Evolutionary conservation across 2,888 invertebrate species (phyloP).

Genomic region (Orthosia incerta): DNA sequence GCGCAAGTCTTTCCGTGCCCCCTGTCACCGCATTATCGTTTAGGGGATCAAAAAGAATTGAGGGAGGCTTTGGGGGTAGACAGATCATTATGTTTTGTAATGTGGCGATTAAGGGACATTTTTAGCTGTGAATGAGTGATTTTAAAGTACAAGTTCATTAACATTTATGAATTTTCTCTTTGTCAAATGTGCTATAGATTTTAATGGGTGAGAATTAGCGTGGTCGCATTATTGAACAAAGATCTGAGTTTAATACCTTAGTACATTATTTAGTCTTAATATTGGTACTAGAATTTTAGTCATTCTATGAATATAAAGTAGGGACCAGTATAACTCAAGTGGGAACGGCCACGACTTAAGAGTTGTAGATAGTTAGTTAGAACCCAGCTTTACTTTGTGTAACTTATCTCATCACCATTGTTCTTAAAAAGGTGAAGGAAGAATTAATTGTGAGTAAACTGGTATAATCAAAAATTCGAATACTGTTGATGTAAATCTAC

Average conservation of each 20-base stretch:
- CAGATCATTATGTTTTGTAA: slow-evolving; percentile 35
- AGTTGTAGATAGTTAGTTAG: no score
- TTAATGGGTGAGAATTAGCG: background rate
- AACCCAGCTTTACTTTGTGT: background rate
- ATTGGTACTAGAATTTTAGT: no score
- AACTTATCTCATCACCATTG: background rate
- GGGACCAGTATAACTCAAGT: no score
- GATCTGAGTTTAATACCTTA: no score
- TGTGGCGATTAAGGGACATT: slow-evolving; percentile 37
- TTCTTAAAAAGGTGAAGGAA: background rate
- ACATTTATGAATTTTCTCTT: background rate
- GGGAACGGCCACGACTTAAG: no score
- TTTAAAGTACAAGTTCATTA: slow-evolving; percentile 9
- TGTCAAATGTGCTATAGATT: background rate
- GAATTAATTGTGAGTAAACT: no score
- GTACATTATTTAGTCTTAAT: no score
- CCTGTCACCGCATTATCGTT: slow-evolving; percentile 58
- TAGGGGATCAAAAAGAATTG: slow-evolving; percentile 37
- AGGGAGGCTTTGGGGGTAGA: slow-evolving; percentile 6
- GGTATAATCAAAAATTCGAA: no score
- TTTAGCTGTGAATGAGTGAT: slow-evolving; percentile 7
- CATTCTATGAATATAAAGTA: no score
- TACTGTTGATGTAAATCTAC: no score
- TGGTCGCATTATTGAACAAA: background rate
- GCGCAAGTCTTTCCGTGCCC: slow-evolving; percentile 36